A percentile compares a stretch with the other conserved stretches of the same genome.
Evolutionary conservation across 1,140 invertebrate genomes (phyloP).

Genomic region (Aplysia californica): DNA sequence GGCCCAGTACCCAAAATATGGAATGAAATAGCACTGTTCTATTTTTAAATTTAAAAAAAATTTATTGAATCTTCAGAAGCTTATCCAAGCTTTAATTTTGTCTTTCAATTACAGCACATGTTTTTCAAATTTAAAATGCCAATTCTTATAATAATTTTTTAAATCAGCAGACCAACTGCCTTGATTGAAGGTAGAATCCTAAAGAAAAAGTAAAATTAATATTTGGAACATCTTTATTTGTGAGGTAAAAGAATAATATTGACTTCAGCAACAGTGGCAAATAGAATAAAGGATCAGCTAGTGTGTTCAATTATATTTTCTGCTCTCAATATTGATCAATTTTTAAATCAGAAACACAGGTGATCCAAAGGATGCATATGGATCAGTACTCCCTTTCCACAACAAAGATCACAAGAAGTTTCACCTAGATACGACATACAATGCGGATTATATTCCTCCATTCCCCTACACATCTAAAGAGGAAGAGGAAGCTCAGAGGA

Average conservation of each 20-base stretch:
- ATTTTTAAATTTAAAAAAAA: no score
- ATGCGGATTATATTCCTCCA: constrained; percentile 56
- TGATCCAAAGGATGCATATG: constrained; percentile 51
- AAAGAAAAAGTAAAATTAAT: no score
- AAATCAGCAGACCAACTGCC: no score
- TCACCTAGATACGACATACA: constrained; percentile 61
- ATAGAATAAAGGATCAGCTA: not conserved
- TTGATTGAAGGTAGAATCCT: no score
- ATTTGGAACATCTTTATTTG: no score
- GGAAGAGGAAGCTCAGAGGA: constrained; percentile 36
- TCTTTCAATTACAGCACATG: no score
- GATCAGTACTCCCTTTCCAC: constrained; percentile 58
- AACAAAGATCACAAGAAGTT: constrained; percentile 59
- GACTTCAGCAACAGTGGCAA: not conserved
- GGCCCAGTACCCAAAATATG: no score
- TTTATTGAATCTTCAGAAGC: no score
- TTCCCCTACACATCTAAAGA: constrained; percentile 51
- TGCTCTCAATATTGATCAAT: not conserved
- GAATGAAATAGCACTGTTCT: no score
- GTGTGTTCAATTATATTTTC: not conserved
- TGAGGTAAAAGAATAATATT: not conserved
- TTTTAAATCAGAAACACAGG: constrained; percentile 49
- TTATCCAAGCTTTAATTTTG: no score
- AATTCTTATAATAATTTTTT: no score
- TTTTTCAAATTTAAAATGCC: no score